These are phyloP conservation scores for Chiloscyllium punctatum DNA, from an alignment of 2,797 vertebrate species.

Conservation along the genomic window DNA sequence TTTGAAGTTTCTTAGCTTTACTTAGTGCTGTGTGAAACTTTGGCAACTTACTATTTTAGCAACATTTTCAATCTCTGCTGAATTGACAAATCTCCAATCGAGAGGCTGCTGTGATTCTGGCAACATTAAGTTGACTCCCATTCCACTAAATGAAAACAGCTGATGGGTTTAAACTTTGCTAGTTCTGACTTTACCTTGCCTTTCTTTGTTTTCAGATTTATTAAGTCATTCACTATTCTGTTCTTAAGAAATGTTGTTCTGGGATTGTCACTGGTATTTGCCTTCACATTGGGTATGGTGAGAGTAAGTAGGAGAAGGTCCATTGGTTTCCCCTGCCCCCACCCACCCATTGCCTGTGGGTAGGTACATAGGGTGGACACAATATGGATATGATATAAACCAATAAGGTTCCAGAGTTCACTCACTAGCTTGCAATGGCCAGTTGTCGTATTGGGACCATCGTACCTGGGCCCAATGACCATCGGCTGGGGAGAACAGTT, in stretches of 20 bases:
- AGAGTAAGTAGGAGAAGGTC: background rate
- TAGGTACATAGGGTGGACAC: background rate
- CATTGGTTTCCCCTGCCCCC: background rate
- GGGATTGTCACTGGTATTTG: background rate
- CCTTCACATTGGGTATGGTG: background rate
- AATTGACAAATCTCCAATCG: background rate
- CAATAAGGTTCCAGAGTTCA: background rate
- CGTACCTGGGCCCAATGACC: background rate
- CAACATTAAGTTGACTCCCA: background rate
- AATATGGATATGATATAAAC: background rate
- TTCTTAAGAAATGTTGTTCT: background rate
- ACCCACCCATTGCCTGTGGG: background rate
- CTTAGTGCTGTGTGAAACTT: background rate
- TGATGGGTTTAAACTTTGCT: background rate
- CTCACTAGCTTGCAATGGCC: background rate
- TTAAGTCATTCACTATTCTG: background rate
- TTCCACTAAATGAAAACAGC: background rate
- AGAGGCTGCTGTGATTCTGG: background rate
- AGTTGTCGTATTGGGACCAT: background rate
- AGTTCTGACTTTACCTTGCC: background rate
- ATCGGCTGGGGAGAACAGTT: background rate
- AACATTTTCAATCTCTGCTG: background rate
- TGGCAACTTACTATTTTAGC: too few species aligned
- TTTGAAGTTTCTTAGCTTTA: background rate
- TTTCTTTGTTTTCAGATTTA: background rate